Evolutionary conservation across 1,140 invertebrate genomes (phyloP).

Genomic region (Drosophila kepulauana): DNA sequence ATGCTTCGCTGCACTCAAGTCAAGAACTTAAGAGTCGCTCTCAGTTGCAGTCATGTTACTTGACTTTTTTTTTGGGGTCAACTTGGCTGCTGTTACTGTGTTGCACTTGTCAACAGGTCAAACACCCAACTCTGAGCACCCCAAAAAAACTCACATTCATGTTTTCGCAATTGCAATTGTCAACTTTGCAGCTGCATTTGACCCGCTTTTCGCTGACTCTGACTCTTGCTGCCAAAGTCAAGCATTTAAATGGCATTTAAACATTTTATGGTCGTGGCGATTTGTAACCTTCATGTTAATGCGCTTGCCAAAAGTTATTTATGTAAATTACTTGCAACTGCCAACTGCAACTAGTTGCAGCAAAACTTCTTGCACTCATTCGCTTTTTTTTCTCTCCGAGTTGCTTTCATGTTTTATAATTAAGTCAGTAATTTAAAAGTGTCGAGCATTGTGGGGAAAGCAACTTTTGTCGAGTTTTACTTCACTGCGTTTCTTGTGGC

Average conservation of each 20-base stretch:
- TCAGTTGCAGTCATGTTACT: constrained; percentile 39
- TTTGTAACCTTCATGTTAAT: constrained; percentile 80
- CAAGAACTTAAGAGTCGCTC: constrained; percentile 19
- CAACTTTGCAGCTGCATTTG: constrained; percentile 35
- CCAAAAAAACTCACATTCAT: neutral
- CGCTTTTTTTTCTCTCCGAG: constrained; percentile 7
- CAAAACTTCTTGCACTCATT: constrained; percentile 12
- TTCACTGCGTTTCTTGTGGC: constrained; percentile 78
- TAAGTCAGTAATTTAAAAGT: constrained; percentile 82
- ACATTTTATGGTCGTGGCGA: constrained; percentile 67
- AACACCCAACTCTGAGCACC: constrained; percentile 18
- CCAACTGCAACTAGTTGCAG: constrained; percentile 54
- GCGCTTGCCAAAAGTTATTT: constrained; percentile 68
- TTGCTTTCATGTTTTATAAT: constrained; percentile 79
- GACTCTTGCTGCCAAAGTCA: constrained; percentile 50
- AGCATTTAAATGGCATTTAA: constrained; percentile 76
- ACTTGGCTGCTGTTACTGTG: neutral
- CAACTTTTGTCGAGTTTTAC: constrained; percentile 71
- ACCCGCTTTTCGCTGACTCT: constrained; percentile 41
- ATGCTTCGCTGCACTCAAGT: constrained; percentile 24
- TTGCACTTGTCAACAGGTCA: constrained; percentile 31
- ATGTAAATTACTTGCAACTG: constrained; percentile 74
- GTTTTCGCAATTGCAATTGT: constrained; percentile 10
- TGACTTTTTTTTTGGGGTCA: constrained; percentile 7
- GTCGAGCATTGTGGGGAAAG: constrained; percentile 51